Base-by-base conservation (phyloP, 2,797 vertebrate species). In the Sebastes cheni region DNA sequence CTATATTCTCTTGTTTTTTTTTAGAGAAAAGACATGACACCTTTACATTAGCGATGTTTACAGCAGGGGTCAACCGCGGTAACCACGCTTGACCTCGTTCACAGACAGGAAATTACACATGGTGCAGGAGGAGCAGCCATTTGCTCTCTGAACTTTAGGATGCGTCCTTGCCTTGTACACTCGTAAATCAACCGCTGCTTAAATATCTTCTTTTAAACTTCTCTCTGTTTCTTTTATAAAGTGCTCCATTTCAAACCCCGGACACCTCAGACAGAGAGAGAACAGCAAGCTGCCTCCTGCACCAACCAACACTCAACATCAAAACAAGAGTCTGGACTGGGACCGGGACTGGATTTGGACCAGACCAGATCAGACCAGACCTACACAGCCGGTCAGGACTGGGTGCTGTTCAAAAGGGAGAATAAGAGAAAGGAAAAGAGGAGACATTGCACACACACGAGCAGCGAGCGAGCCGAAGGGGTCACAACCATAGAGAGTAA, bases 51-150 rank as follows among this genome's bases (percentile, higher is more conserved):
- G 67, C 64, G 39, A 67, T 54, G 54, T 85, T 82, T 62, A 61
- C 46, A 80, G 61, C 79, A 70, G 79, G 82, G 81, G 75, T 69
- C 64, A 67, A 86, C 86, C 89, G 83, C 88, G 86, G 85, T 84
- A 89, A 93, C 93, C 92, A 91, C 88, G 91, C 94, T 95, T 95
- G 93, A 95, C 92, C 93, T 92, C 87, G 81, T 79, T 77, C 86
- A 92, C 92, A 93, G 69, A 94, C 91, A 94, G 80, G 73, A 88
- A 85, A 25, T 75, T 80, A 83, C 75, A 92, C 76, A 67, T 0
- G 79, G 86, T 79, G 91, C 89, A 88, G 87, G 91, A 92, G 89
- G 87, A 82, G 90, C 76, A 52, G 89, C 89, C 86, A 34, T 89
- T 80, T 72, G 82, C 93, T 93, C 89, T 88, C 90, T 80, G 83